These are phyloP conservation scores for Gymnopithys bicolor DNA, from an alignment of 2,797 vertebrate species.

Conservation along the genomic window DNA sequence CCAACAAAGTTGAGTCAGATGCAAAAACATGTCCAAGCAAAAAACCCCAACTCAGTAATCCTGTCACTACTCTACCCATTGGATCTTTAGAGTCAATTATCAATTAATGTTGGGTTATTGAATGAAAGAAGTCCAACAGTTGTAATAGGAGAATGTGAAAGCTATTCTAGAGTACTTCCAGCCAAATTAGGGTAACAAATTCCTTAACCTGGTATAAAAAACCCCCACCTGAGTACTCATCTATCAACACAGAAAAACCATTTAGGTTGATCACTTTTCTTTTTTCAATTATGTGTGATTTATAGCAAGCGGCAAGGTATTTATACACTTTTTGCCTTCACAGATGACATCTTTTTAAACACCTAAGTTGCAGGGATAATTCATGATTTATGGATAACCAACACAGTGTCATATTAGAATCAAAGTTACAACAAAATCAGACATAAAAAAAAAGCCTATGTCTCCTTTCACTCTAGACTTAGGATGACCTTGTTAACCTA, in stretches of 20 bases:
- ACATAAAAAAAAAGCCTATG: background rate
- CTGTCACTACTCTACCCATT: fast-evolving
- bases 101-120: background rate
- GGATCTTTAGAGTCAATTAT: background rate
- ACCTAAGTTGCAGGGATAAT: background rate
- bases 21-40: background rate
- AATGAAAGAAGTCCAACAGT: background rate
- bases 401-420: background rate
- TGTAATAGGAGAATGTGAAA: background rate
- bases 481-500: background rate
- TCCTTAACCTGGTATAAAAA: background rate
- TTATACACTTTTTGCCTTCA: background rate
- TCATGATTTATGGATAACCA: background rate
- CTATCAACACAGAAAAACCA: background rate
- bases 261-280: background rate
- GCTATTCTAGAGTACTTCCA: background rate
- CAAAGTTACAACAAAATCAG: background rate
- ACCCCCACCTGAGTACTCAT: background rate
- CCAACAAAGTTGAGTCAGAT: background rate
- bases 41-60: background rate
- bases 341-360: background rate
- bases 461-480: background rate
- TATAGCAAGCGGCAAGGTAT: background rate
- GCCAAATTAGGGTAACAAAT: background rate
- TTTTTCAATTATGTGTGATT: background rate